Evolutionary conservation across 1,140 invertebrate species (phyloP).

Genomic region (Polypedilum vanderplanki): DNA sequence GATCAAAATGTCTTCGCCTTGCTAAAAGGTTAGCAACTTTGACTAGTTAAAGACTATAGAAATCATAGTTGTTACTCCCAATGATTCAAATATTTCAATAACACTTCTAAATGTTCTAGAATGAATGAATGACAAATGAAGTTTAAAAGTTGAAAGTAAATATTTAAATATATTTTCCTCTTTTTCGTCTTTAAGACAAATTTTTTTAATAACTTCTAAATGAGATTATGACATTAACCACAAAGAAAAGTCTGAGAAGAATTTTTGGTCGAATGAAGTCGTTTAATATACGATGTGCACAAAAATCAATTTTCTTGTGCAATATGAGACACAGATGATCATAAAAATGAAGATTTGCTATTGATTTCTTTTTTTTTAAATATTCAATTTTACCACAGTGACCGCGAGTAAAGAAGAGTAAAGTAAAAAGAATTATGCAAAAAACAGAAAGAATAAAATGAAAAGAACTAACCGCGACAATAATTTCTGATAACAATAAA

Average conservation of each 20-base stretch:
- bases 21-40: no score
- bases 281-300: background rate
- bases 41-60: no score
- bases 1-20: no score
- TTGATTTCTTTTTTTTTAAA: background rate
- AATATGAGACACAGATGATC: background rate
- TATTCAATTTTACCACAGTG: background rate
- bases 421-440: background rate
- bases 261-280: background rate
- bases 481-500: constrained; percentile 20
- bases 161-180: no score
- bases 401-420: background rate
- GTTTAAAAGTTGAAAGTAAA: no score
- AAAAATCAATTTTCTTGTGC: background rate
- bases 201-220: background rate
- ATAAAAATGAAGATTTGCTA: background rate
- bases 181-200: no score
- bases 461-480: background rate
- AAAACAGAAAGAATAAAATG: background rate
- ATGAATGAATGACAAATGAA: no score
- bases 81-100: no score
- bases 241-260: no score
- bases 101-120: no score
- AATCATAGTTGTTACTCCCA: no score
- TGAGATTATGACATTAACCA: constrained; percentile 6